Base-by-base conservation (phyloP, 2,888 invertebrate species). In the Thera britannica region DNA sequence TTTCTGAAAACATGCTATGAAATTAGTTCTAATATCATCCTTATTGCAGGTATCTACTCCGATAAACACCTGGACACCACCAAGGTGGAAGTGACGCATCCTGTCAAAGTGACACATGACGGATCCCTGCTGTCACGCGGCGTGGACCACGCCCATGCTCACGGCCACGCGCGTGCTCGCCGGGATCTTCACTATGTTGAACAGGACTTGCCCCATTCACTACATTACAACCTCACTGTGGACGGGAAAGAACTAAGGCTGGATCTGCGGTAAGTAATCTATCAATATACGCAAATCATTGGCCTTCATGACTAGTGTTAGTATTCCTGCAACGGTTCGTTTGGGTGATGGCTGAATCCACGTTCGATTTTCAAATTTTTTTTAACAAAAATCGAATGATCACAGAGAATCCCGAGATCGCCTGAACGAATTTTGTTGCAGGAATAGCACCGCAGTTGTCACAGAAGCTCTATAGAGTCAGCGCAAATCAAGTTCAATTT, bases 31-130 rank as follows among this genome's bases (percentile, higher is more conserved):
- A n/a, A 56, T 9, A 11, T 11, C 0, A 36, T 55, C 8, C 2
- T 66, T 46, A 34, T 56, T 70, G 5, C 86, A 94, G 94, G 94
- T 87, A 87, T 94, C 83, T 94, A 94, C 82, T 93, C 94, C 49
- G 89, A 92, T 70, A 87, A 85, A 68, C 90, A 92, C 80, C 87
- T 94, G 84, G 92, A 94, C 78, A 80, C 95, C 8, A 88, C 91
- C 49, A 90, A 94, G 74, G 94, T 94, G 77, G 94, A 95, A 79
- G 93, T 96, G 77, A 94, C 94, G 65, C 91, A 94, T 64, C 96
- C 96, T 0, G 90, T 94, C 69, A 95, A 95, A 84, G 96, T 96
- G 79, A 92, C 94, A 48, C 81, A 86, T 54, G 92, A 90, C 52
- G 96, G 96, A 56, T 89, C 87, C 74, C 92, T 95, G 79, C 83